phyloP scores from a whole-genome alignment of 2,113 vertebrate species.

The Onychostoma macrolepis region DNA sequence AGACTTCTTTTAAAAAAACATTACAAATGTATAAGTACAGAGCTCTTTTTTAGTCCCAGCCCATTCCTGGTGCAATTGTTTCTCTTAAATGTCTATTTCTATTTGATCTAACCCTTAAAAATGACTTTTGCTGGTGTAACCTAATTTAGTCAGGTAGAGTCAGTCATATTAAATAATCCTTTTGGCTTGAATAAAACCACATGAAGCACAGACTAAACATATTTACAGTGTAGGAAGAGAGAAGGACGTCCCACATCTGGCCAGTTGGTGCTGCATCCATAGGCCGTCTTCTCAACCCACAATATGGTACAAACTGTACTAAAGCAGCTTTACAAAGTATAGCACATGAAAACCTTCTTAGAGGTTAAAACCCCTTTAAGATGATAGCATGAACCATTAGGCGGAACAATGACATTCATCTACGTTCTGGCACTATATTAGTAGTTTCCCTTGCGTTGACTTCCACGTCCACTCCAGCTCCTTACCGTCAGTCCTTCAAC shows the following conservation, averaged over 20 bases:
- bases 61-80: not conserved
- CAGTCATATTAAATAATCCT: not conserved
- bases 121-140: not conserved
- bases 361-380: not conserved
- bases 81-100: not conserved
- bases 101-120: not conserved
- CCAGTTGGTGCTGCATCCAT: not conserved
- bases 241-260: not conserved
- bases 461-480: not conserved
- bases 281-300: constrained; percentile 7
- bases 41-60: not conserved
- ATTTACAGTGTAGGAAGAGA: not conserved
- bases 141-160: not conserved
- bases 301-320: not conserved
- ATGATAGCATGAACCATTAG: not conserved
- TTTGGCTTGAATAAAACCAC: not conserved
- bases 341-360: not conserved
- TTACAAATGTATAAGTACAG: not conserved
- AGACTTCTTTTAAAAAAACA: not conserved
- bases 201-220: not conserved
- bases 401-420: not conserved
- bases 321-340: not conserved
- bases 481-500: not conserved
- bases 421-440: not conserved
- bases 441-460: not conserved